Evolutionary conservation across 2,888 invertebrate genomes (phyloP).

Genomic region (Diloba caeruleocephala): DNA sequence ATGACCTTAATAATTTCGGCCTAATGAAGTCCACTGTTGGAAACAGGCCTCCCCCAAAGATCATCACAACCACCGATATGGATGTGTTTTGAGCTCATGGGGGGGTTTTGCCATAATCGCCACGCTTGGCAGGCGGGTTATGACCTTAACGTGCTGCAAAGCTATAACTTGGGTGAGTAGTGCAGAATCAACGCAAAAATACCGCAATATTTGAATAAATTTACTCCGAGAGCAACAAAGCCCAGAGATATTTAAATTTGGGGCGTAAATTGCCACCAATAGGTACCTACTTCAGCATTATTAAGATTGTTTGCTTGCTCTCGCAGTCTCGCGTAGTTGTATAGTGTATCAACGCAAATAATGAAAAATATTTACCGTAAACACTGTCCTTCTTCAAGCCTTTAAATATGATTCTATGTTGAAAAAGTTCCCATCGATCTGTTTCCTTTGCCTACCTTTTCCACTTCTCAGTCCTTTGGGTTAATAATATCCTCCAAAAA

Average conservation of each 20-base stretch:
- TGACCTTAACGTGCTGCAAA: conserved; percentile 12
- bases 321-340: conserved; percentile 55
- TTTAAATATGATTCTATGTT: conserved; percentile 19
- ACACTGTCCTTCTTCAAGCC: conserved; percentile 49
- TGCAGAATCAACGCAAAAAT: conserved; percentile 40
- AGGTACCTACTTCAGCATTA: conserved; percentile 57
- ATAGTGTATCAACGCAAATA: conserved; percentile 56
- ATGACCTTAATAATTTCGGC: too few species aligned
- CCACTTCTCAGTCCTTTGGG: background rate
- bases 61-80: too few species aligned
- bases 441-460: too few species aligned
- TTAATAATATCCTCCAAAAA: conserved; percentile 22
- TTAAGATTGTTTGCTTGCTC: conserved; percentile 63
- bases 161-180: conserved; percentile 32
- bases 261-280: conserved; percentile 53
- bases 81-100: too few species aligned
- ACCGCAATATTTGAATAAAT: conserved; percentile 50
- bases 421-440: too few species aligned
- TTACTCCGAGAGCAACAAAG: conserved; percentile 34
- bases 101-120: too few species aligned
- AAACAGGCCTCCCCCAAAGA: too few species aligned
- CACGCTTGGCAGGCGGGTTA: too few species aligned
- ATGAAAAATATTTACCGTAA: conserved; percentile 69
- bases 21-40: too few species aligned
- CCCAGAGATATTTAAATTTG: conserved; percentile 54